A percentile compares a stretch with the other conserved stretches of the same genome.
phyloP scores from a whole-genome alignment of 1,140 invertebrate species.

The Telenomus remus region DNA sequence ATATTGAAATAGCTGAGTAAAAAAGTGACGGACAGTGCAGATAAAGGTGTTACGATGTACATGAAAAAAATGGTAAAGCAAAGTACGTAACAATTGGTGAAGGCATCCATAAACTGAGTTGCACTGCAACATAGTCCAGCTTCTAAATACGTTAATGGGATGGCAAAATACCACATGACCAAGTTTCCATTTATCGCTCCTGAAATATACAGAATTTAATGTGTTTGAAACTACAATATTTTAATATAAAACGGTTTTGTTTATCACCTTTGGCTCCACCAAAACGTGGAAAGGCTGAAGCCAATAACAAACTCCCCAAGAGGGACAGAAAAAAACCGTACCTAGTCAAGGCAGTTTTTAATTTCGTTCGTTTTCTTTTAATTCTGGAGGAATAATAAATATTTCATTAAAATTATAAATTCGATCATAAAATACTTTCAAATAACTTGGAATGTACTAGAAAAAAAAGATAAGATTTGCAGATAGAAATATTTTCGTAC shows the following conservation, averaged over 20 bases:
- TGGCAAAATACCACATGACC: constrained; percentile 69
- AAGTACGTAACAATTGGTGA: constrained; percentile 65
- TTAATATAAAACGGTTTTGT: too few species aligned
- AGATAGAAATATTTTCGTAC: constrained; percentile 35
- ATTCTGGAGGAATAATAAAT: constrained; percentile 9
- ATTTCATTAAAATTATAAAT: background rate
- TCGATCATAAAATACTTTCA: background rate
- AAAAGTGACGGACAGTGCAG: constrained; percentile 64
- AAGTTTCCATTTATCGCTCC: constrained; percentile 68
- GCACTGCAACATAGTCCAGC: constrained; percentile 66
- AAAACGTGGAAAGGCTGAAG: constrained; percentile 66
- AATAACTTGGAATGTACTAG: background rate
- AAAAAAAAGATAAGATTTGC: constrained; percentile 12
- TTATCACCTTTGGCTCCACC: constrained; percentile 67
- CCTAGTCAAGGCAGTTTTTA: constrained; percentile 52
- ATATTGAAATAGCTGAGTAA: constrained; percentile 62
- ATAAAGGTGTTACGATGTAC: constrained; percentile 67
- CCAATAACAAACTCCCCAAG: constrained; percentile 68
- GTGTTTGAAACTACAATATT: background rate
- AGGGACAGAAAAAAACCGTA: constrained; percentile 70
- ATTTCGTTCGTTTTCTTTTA: constrained; percentile 29
- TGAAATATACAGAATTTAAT: constrained; percentile 30
- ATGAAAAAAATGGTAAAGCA: constrained; percentile 67
- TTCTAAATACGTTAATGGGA: constrained; percentile 70
- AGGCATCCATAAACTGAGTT: constrained; percentile 61